Evolutionary conservation across 2,888 invertebrate species (phyloP).

Genomic region (Chrysina gloriosa): DNA sequence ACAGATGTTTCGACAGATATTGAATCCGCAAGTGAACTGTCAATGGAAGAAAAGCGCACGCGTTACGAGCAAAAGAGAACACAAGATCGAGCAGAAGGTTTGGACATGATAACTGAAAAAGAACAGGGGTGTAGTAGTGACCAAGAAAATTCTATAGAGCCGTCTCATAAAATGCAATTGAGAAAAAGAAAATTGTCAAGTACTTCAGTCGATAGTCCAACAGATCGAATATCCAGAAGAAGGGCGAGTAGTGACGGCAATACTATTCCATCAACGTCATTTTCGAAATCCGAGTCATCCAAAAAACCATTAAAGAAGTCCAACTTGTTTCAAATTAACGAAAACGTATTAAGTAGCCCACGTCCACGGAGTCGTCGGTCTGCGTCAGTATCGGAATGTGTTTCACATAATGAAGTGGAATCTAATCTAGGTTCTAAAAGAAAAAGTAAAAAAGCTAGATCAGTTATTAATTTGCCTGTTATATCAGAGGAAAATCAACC

Average conservation of each 20-base stretch:
- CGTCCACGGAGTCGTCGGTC: conserved; percentile 7
- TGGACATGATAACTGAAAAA: not conserved
- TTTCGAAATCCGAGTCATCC: not conserved
- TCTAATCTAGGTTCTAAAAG: not conserved
- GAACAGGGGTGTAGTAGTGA: not conserved
- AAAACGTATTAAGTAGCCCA: not conserved
- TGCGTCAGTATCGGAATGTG: conserved; percentile 1
- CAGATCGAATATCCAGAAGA: not conserved
- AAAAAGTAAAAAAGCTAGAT: not conserved
- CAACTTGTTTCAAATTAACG: not conserved
- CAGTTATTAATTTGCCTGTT: not conserved
- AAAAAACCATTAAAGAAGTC: not conserved
- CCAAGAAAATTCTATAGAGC: not conserved
- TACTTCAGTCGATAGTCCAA: not conserved
- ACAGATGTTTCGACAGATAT: not conserved
- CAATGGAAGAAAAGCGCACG: not conserved
- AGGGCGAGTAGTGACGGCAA: conserved; percentile 11
- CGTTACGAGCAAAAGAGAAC: no score
- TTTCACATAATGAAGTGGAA: not conserved
- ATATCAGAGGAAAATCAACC: conserved; percentile 10
- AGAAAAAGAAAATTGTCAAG: conserved; percentile 11
- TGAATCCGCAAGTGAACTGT: not conserved
- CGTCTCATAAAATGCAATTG: conserved; percentile 10
- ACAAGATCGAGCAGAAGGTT: not conserved
- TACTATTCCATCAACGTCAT: not conserved